Conservation (phyloP, 2,113 vertebrate genomes). For the Monarcha castaneiventris region DNA sequence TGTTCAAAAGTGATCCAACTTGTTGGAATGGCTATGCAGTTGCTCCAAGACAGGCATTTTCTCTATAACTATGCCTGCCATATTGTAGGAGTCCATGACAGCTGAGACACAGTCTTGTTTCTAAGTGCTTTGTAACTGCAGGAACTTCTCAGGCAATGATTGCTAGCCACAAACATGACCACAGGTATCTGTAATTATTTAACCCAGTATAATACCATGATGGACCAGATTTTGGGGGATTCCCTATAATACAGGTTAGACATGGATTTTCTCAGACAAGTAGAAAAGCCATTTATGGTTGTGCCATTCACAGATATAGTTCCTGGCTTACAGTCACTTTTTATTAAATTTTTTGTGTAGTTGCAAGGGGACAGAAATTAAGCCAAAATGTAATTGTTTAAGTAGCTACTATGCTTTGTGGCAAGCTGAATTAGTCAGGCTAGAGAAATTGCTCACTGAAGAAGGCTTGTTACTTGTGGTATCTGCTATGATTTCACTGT, state of each 20-base stretch:
- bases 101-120: neutral
- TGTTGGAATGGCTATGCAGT: neutral
- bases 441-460: neutral
- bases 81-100: neutral
- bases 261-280: neutral
- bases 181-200: neutral
- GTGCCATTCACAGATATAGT: neutral
- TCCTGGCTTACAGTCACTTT: neutral
- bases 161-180: neutral
- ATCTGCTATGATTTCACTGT: neutral
- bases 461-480: neutral
- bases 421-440: neutral
- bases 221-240: accelerated
- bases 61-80: neutral
- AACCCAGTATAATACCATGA: neutral
- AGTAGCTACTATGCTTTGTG: neutral
- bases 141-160: neutral
- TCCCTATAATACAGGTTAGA: neutral
- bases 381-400: neutral
- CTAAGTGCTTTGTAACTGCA: neutral
- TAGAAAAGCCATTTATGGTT: neutral
- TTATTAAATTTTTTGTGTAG: neutral
- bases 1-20: neutral
- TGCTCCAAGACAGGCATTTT: neutral
- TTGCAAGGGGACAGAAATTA: neutral